These are phyloP conservation scores for Opisthograptis luteolata DNA, from an alignment of 2,888 invertebrate genomes.

Conservation along the genomic window DNA sequence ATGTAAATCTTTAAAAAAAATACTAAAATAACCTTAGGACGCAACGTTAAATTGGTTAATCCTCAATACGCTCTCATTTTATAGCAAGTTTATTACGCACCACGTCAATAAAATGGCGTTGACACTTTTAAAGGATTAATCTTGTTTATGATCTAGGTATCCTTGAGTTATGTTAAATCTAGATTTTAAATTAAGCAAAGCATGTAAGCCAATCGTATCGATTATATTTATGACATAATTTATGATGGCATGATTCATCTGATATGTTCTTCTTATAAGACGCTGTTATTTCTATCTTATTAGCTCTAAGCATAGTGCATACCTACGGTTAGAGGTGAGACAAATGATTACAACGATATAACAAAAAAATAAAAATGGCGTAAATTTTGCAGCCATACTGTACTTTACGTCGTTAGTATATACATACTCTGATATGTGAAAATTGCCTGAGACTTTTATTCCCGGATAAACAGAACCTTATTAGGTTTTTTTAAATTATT, in stretches of 20 bases:
- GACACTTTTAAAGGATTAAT: conserved; percentile 33
- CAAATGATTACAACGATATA: too few relatives aligned
- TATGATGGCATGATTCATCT: conserved; percentile 24
- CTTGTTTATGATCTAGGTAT: conserved; percentile 27
- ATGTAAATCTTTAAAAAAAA: conserved; percentile 13
- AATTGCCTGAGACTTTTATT: too few relatives aligned
- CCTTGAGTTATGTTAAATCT: conserved; percentile 32
- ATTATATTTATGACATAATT: conserved; percentile 23
- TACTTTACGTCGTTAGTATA: too few relatives aligned
- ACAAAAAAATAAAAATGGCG: too few relatives aligned
- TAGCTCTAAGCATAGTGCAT: background rate
- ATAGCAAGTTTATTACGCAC: conserved; percentile 26
- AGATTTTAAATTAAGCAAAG: conserved; percentile 32
- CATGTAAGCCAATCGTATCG: conserved; percentile 25
- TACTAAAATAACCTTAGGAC: conserved; percentile 1
- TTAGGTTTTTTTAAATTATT: too few relatives aligned
- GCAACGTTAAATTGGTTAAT: conserved; percentile 6
- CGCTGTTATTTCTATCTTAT: conserved; percentile 29
- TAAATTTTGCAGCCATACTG: too few relatives aligned
- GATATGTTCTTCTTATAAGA: conserved; percentile 19
- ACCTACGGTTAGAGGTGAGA: background rate
- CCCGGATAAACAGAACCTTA: too few relatives aligned
- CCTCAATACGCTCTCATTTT: conserved; percentile 12
- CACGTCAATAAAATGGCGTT: conserved; percentile 30
- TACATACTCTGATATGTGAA: too few relatives aligned